A percentile compares a stretch with the other conserved stretches of the same genome.
These are phyloP conservation scores for Eulimnadia texana DNA, from an alignment of 1,140 invertebrate species.

Conservation along the genomic window DNA sequence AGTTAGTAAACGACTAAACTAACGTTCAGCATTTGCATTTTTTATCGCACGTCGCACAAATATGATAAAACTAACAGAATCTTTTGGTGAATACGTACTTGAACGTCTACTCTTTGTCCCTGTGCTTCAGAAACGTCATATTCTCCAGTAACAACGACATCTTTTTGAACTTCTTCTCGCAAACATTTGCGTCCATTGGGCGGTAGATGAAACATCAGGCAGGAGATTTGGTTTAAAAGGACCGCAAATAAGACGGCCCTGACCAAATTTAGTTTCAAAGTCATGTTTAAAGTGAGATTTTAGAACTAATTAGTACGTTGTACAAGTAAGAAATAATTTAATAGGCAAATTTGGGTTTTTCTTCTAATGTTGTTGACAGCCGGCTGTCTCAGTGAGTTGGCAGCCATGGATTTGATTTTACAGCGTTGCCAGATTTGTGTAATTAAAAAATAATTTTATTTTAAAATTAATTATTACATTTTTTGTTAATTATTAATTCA, in stretches of 20 bases:
- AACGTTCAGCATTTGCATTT: background rate
- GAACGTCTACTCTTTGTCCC: conserved; percentile 75
- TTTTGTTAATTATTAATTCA: background rate
- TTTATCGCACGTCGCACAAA: no score
- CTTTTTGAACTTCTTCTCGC: conserved; percentile 89
- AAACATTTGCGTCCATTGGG: conserved; percentile 84
- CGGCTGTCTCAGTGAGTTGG: background rate
- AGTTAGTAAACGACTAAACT: conserved; percentile 14
- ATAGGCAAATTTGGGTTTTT: no score
- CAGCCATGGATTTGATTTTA: background rate
- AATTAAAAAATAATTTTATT: background rate
- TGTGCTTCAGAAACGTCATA: conserved; percentile 73
- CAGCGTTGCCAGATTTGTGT: background rate
- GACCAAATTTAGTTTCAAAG: background rate
- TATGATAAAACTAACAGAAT: no score
- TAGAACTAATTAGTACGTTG: no score
- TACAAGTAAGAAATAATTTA: no score
- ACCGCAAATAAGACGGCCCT: background rate
- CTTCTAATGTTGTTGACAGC: no score
- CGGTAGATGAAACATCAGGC: conserved; percentile 65
- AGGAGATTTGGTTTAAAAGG: conserved; percentile 19
- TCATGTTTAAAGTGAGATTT: background rate
- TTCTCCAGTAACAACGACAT: conserved; percentile 89
- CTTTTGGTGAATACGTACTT: no score
- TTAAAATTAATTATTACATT: background rate